phyloP scores from a whole-genome alignment of 2,888 invertebrate species.

The Agrotis ipsilon region DNA sequence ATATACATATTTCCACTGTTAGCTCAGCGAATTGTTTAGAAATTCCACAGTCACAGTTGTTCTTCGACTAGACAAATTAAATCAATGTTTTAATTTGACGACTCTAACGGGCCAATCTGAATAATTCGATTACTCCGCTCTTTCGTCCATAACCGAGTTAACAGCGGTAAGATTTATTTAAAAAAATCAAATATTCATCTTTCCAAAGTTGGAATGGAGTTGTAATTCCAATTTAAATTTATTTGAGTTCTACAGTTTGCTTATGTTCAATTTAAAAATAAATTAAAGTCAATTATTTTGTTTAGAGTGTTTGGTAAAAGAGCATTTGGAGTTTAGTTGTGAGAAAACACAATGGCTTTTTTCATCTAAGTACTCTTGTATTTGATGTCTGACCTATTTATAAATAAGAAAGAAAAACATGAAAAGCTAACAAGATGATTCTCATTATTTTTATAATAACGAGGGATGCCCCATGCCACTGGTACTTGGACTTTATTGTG shows the following conservation, averaged over 20 bases:
- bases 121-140: conserved; percentile 82
- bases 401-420: conserved; percentile 16
- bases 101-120: conserved; percentile 82
- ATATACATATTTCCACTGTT: conserved; percentile 17
- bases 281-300: conserved; percentile 51
- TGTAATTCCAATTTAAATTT: conserved; percentile 54
- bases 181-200: conserved; percentile 80
- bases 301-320: conserved; percentile 16
- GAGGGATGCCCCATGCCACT: not conserved
- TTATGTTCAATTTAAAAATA: conserved; percentile 51
- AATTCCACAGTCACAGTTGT: conserved; percentile 55
- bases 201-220: conserved; percentile 56
- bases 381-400: conserved; percentile 18
- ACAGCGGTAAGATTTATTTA: conserved; percentile 73
- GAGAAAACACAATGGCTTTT: conserved; percentile 31
- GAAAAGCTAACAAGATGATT: conserved; percentile 14
- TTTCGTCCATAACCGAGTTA: conserved; percentile 78
- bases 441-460: conserved; percentile 10
- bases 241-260: conserved; percentile 56
- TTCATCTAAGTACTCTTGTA: conserved; percentile 35
- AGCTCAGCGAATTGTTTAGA: conserved; percentile 52
- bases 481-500: not conserved
- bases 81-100: conserved; percentile 81
- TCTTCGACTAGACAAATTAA: conserved; percentile 74
- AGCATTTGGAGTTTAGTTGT: not conserved